These are phyloP conservation scores for Ammodytes marinus DNA, from an alignment of 2,113 vertebrate genomes.

Conservation along the genomic window DNA sequence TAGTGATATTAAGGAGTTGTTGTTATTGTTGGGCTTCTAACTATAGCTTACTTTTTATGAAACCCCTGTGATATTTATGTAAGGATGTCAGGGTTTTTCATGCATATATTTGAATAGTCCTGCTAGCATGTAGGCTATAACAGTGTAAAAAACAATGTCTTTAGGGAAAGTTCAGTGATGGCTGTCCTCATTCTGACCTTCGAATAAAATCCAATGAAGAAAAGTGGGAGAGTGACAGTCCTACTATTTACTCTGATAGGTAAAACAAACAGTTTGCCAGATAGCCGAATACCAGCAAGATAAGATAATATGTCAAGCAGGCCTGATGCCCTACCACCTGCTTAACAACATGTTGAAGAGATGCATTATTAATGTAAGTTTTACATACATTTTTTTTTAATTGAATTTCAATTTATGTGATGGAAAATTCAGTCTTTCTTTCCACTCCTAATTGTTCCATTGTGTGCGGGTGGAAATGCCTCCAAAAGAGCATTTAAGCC, in stretches of 20 bases:
- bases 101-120: no score
- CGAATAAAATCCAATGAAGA: background rate
- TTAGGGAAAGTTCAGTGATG: background rate
- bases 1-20: background rate
- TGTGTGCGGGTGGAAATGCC: background rate
- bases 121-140: background rate
- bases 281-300: background rate
- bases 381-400: no score
- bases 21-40: background rate
- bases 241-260: background rate
- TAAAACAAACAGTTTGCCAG: background rate
- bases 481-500: background rate
- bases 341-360: background rate
- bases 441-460: background rate
- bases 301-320: background rate
- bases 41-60: background rate
- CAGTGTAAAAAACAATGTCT: background rate
- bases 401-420: background rate
- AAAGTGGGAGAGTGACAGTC: background rate
- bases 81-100: background rate
- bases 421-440: background rate
- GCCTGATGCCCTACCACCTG: no score
- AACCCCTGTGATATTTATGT: background rate
- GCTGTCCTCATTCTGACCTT: background rate
- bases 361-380: no score